A percentile compares a stretch with the other conserved stretches of the same genome.
These are phyloP conservation scores for Epizoanthus illoricatus DNA, from an alignment of 92 coral and sea anemone species.

Conservation along the genomic window DNA sequence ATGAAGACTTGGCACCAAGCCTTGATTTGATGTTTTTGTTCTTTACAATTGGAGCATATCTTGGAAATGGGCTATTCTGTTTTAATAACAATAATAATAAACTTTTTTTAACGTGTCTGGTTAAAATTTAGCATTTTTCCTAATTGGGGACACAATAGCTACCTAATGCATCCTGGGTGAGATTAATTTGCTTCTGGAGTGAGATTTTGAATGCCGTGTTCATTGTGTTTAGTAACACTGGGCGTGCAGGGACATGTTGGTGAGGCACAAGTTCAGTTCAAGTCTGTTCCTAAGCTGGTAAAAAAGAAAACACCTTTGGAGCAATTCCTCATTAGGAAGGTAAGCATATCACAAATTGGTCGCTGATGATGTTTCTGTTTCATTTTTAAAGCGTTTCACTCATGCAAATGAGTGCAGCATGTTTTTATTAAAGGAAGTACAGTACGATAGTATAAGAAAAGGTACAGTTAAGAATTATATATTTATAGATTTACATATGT, in stretches of 20 bases:
- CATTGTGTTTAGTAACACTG: slow-evolving; percentile 65
- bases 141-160: no score
- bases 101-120: no score
- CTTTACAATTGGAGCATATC: no score
- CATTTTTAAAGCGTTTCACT: not conserved
- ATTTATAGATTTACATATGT: no score
- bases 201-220: not conserved
- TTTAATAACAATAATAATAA: no score
- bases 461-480: no score
- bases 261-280: slow-evolving; percentile 83
- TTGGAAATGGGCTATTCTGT: no score
- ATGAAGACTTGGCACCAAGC: no score
- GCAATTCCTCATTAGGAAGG: slow-evolving; percentile 85
- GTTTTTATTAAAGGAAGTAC: no score
- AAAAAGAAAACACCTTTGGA: slow-evolving; percentile 94
- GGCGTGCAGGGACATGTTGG: slow-evolving; percentile 81
- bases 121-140: no score
- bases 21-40: no score
- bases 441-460: no score
- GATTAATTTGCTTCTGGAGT: not conserved
- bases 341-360: slow-evolving; percentile 28
- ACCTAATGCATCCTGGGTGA: not conserved
- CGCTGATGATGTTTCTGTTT: not conserved
- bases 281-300: slow-evolving; percentile 81
- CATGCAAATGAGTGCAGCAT: not conserved